Base-by-base conservation (phyloP, 2,797 vertebrate species). In the Kryptopterus vitreolus region DNA sequence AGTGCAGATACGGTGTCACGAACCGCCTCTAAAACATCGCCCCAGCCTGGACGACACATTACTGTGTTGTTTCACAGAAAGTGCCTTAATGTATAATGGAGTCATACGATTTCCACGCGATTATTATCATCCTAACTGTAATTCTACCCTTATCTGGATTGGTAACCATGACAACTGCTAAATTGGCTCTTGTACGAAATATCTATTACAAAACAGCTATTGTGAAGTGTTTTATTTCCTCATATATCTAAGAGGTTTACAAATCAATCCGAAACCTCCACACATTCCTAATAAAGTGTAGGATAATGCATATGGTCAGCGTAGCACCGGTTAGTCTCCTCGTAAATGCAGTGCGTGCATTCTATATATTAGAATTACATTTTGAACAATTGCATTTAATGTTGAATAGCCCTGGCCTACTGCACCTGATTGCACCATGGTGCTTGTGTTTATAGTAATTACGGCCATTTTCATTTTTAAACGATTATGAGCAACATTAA, bases 401-500 rank as follows among this genome's bases (percentile, higher is more conserved):
- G n/a, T n/a, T n/a, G n/a, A n/a, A n/a, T n/a, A n/a, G n/a, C n/a
- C n/a, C n/a, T n/a, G 6, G 1, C 31, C n/a, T 55, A 35, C 38
- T 57, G 31, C 52, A 5, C 12, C 22, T 57, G 9, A 73, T 0
- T 15, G 29, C 5, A 35, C 12, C 31, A n/a, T 24, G 52, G 31
- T 73, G 31, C 12, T 55, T n/a, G 20, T 33, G 48, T 35, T 35
- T 55, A 26, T 35, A 38, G 71, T 38, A 72, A 72, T 57, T 72
- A 72, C 50, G 33, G 13, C 16, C 53, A 72, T 72, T 72, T 43
- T 18, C 53, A 55, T 72, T 55, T 43, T 18, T 10, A 58, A 57
- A 57, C 38, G 12, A 74, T 58, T 74, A 74, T 35, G 43, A 58
- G 13, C 13, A 9, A 73, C 12, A 58, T 73, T 24, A 58, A 58